Evolutionary conservation across 1,140 invertebrate species (phyloP).

Genomic region (Steinernema feltiae): DNA sequence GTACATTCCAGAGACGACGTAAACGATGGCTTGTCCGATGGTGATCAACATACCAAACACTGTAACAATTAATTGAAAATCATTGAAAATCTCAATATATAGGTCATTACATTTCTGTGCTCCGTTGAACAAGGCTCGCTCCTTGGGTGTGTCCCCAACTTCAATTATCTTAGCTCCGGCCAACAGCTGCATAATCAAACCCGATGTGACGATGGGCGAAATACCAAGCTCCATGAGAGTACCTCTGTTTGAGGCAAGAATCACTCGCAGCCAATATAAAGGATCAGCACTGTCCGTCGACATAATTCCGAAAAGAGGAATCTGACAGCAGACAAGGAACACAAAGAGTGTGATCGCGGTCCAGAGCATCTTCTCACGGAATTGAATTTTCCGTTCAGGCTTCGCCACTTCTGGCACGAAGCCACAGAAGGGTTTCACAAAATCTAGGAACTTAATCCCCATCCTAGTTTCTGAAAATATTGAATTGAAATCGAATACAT

Average conservation of each 20-base stretch:
- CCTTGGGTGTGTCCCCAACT: slow-evolving; percentile 97
- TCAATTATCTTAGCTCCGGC: slow-evolving; percentile 98
- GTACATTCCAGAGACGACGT: slow-evolving; percentile 99
- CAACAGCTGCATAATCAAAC: slow-evolving; percentile 94
- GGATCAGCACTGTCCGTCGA: slow-evolving; percentile 98
- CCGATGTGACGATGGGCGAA: slow-evolving; percentile 96
- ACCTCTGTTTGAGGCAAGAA: slow-evolving; percentile 87
- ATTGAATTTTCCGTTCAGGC: slow-evolving; percentile 99
- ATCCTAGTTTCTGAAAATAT: background rate
- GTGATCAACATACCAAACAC: slow-evolving; percentile 99
- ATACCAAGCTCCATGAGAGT: slow-evolving; percentile 99
- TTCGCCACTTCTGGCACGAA: slow-evolving; percentile 99
- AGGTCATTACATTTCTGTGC: slow-evolving; percentile 83
- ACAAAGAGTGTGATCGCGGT: slow-evolving; percentile 99
- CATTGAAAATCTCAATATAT: slow-evolving; percentile 33
- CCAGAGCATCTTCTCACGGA: slow-evolving; percentile 99
- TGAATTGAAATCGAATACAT: background rate
- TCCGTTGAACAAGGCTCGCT: slow-evolving; percentile 93
- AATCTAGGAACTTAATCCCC: slow-evolving; percentile 90
- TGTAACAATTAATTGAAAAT: slow-evolving; percentile 59
- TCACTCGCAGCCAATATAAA: slow-evolving; percentile 99
- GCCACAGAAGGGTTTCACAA: slow-evolving; percentile 99
- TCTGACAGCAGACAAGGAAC: slow-evolving; percentile 85
- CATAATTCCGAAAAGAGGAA: slow-evolving; percentile 69
- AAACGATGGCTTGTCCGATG: slow-evolving; percentile 94